Evolutionary conservation across 2,888 invertebrate genomes (phyloP).

Genomic region (Cephus runcator): DNA sequence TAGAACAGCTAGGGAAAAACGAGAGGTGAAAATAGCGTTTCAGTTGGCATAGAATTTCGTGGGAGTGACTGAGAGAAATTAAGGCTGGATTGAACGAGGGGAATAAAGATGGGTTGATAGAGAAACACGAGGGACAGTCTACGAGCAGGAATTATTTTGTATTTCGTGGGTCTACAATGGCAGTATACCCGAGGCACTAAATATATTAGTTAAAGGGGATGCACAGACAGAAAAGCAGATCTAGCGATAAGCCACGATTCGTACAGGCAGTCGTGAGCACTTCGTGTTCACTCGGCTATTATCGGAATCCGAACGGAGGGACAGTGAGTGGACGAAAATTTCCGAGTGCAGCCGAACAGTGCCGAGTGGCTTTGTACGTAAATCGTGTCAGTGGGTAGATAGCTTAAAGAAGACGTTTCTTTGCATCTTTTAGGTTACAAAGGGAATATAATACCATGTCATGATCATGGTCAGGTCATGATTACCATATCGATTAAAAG

Average conservation of each 20-base stretch:
- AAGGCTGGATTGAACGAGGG: neutral
- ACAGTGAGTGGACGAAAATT: too few species aligned
- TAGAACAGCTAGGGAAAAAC: slow-evolving; percentile 23
- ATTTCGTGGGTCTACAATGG: slow-evolving; percentile 50
- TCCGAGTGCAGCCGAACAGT: too few species aligned
- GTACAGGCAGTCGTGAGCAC: too few species aligned
- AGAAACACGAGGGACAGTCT: slow-evolving; percentile 20
- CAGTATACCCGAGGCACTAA: slow-evolving; percentile 41
- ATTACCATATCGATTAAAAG: slow-evolving; percentile 20
- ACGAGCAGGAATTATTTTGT: slow-evolving; percentile 46
- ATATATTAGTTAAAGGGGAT: slow-evolving; percentile 56
- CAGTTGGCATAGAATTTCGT: neutral
- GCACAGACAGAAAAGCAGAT: slow-evolving; percentile 38
- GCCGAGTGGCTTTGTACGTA: too few species aligned
- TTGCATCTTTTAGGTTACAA: too few species aligned
- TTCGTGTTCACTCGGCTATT: too few species aligned
- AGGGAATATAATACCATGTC: too few species aligned
- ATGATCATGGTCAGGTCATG: too few species aligned
- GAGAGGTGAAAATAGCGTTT: slow-evolving; percentile 16
- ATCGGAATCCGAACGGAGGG: too few species aligned
- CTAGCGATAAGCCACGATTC: slow-evolving; percentile 1
- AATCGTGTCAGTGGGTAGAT: too few species aligned
- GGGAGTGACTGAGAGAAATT: slow-evolving; percentile 12
- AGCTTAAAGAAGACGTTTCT: too few species aligned
- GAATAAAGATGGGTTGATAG: slow-evolving; percentile 15